A percentile compares a stretch with the other conserved stretches of the same genome.
Evolutionary conservation across 1,140 invertebrate genomes (phyloP).

Genomic region (Ceratina calcarata): DNA sequence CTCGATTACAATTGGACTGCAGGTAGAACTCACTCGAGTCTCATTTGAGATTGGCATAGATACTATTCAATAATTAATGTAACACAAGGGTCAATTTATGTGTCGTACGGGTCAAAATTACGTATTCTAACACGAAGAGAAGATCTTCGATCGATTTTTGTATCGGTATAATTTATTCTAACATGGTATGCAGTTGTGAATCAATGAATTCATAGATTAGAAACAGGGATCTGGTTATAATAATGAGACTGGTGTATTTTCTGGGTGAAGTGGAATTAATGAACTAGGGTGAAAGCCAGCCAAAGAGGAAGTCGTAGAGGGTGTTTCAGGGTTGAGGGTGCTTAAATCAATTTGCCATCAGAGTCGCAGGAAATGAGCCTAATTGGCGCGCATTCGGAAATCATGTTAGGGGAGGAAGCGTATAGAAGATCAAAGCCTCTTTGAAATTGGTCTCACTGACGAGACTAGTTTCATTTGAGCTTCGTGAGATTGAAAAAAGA

Average conservation of each 20-base stretch:
- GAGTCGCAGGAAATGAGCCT: background rate
- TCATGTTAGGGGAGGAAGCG: background rate
- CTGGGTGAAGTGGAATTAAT: background rate
- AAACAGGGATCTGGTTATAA: background rate
- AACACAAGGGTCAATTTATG: background rate
- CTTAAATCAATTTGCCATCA: background rate
- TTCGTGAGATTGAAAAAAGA: background rate
- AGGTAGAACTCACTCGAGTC: conserved; percentile 29
- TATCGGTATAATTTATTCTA: too few relatives aligned
- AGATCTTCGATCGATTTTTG: too few relatives aligned
- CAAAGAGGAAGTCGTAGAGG: background rate
- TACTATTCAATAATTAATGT: background rate
- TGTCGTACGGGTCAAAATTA: background rate
- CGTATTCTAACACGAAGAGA: too few relatives aligned
- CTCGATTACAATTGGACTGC: conserved; percentile 34
- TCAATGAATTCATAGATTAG: too few relatives aligned
- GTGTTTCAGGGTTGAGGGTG: background rate
- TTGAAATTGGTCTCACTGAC: background rate
- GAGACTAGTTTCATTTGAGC: background rate
- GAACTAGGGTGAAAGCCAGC: too few relatives aligned
- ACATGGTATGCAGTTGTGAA: too few relatives aligned
- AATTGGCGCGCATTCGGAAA: background rate
- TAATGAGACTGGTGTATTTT: background rate
- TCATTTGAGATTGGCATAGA: background rate
- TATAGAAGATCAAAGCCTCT: too few relatives aligned